These are phyloP conservation scores for Polypterus bichir DNA, from an alignment of 2,113 vertebrate species.

Conservation along the genomic window DNA sequence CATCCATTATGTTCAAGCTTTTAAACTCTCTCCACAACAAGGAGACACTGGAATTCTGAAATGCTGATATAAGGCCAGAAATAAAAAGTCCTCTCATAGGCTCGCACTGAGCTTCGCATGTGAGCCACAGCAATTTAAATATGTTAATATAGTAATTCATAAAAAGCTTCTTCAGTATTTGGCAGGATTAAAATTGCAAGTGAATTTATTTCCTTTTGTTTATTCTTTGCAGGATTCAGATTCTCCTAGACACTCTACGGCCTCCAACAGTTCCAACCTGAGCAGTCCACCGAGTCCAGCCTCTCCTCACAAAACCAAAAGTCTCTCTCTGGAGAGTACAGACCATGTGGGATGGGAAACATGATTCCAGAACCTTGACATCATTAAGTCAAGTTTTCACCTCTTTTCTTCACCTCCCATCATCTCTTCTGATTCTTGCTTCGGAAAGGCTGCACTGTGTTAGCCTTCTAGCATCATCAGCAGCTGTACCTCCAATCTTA, in stretches of 20 bases:
- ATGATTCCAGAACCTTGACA: conserved; percentile 58
- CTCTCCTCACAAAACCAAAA: conserved; percentile 92
- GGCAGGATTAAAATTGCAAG: not conserved
- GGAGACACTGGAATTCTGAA: no score
- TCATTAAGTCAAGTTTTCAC: conserved; percentile 32
- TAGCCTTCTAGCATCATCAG: no score
- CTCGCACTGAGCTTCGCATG: conserved; percentile 1
- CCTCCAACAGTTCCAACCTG: conserved; percentile 97
- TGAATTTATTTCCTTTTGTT: not conserved
- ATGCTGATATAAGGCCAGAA: no score
- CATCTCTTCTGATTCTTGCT: no score
- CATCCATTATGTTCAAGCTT: conserved; percentile 2
- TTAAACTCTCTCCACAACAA: no score
- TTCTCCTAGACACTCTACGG: conserved; percentile 90
- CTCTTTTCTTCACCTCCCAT: conserved; percentile 15
- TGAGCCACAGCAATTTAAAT: not conserved
- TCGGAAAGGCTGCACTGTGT: no score
- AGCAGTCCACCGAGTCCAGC: conserved; percentile 92
- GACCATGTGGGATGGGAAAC: conserved; percentile 90
- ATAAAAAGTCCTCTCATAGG: not conserved
- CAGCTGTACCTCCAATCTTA: no score
- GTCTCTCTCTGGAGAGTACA: conserved; percentile 88
- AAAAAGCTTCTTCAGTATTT: no score
- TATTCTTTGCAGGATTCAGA: conserved; percentile 76
- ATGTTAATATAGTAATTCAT: no score